phyloP scores from a whole-genome alignment of 2,797 vertebrate genomes.

The Lagocephalus sceleratus region DNA sequence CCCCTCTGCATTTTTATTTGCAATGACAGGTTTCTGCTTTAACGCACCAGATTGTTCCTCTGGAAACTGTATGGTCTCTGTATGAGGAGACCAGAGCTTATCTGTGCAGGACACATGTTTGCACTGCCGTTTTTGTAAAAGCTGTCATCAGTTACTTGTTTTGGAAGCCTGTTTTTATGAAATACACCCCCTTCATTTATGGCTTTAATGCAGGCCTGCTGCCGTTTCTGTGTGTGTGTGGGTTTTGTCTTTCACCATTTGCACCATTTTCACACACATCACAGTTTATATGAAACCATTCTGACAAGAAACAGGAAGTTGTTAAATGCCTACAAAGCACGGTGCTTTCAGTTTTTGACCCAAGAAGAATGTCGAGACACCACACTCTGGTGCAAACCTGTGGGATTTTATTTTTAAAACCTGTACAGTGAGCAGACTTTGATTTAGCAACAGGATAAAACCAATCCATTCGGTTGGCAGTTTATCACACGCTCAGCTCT shows the following conservation, averaged over 20 bases:
- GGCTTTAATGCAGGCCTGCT: neutral
- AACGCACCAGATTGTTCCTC: slow-evolving; percentile 38
- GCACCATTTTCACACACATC: neutral
- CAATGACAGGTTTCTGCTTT: neutral
- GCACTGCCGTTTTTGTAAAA: neutral
- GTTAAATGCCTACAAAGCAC: neutral
- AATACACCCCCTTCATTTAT: neutral
- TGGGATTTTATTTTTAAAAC: too few relatives aligned
- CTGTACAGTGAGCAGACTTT: too few relatives aligned
- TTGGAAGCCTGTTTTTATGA: neutral
- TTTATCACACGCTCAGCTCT: neutral
- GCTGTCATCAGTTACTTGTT: neutral
- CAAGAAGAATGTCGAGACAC: neutral
- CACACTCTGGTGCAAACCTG: too few relatives aligned
- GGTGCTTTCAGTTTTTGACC: slow-evolving; percentile 1
- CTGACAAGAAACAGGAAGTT: neutral
- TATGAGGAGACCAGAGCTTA: slow-evolving; percentile 22
- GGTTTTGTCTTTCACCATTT: slow-evolving; percentile 1
- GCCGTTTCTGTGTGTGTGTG: neutral
- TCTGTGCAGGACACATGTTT: slow-evolving; percentile 16
- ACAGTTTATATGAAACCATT: neutral
- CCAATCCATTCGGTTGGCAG: neutral
- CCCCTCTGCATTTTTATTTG: too few relatives aligned
- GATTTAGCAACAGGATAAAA: too few relatives aligned
- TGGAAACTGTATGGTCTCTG: slow-evolving; percentile 38